These are phyloP conservation scores for Meiosimyza decipiens DNA, from an alignment of 2,888 invertebrate genomes.

Conservation along the genomic window DNA sequence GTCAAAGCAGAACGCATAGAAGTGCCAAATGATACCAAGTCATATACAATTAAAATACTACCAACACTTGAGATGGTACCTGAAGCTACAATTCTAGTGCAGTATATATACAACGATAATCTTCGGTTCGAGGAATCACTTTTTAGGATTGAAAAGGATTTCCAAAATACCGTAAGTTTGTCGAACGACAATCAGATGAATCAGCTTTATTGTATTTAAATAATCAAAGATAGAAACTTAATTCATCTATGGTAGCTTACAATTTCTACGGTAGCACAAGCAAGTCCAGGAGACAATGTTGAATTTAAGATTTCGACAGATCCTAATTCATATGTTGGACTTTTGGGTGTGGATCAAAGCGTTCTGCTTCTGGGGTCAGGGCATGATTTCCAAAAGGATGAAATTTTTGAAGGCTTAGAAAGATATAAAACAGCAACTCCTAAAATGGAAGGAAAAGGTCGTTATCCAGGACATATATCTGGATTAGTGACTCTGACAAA, in stretches of 20 bases:
- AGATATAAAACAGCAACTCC: constrained; percentile 70
- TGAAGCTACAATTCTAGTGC: constrained; percentile 81
- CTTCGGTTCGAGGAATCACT: constrained; percentile 85
- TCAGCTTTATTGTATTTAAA: too few species aligned
- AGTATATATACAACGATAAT: constrained; percentile 79
- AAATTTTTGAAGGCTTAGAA: constrained; percentile 72
- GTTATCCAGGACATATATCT: constrained; percentile 56
- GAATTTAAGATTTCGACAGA: constrained; percentile 82
- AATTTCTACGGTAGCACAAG: constrained; percentile 74
- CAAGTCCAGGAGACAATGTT: constrained; percentile 81
- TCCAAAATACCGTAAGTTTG: constrained; percentile 80
- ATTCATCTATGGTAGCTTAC: constrained; percentile 70
- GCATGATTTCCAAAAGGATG: constrained; percentile 68
- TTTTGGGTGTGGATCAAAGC: constrained; percentile 89
- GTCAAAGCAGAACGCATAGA: constrained; percentile 78
- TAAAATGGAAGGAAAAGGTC: constrained; percentile 47
- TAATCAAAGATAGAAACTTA: too few species aligned
- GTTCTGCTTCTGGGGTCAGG: constrained; percentile 73
- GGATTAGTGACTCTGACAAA: constrained; percentile 61
- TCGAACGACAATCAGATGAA: too few species aligned
- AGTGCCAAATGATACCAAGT: constrained; percentile 68
- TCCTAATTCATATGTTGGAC: constrained; percentile 85
- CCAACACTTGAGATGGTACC: constrained; percentile 87
- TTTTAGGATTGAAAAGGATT: constrained; percentile 68
- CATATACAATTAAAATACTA: constrained; percentile 75